Conservation (phyloP, 2,113 vertebrate genomes). For the Fulica atra region DNA sequence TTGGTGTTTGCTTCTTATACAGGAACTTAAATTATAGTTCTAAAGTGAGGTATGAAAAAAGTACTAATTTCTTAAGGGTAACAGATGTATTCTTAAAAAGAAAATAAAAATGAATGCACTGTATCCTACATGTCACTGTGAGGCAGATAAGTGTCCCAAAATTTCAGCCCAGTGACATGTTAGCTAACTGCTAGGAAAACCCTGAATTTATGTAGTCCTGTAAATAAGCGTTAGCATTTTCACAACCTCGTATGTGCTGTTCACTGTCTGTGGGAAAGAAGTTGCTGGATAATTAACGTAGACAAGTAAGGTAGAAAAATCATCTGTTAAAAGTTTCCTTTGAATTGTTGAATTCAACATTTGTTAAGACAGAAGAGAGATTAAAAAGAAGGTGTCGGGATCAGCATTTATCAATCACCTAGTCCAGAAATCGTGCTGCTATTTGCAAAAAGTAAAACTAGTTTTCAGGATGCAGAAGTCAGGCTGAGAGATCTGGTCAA, state of each 20-base stretch:
- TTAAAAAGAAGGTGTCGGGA: neutral
- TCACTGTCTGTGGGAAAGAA: neutral
- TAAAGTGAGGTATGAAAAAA: neutral
- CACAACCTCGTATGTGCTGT: neutral
- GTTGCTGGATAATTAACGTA: neutral
- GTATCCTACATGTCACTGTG: neutral
- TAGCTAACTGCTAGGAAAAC: neutral
- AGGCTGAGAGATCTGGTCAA: neutral
- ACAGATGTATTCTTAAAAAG: neutral
- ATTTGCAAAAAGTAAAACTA: conserved; percentile 11
- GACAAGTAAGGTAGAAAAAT: neutral
- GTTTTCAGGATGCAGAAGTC: neutral
- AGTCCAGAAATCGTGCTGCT: neutral
- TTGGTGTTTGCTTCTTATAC: neutral
- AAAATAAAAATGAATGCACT: neutral
- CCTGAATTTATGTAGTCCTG: neutral
- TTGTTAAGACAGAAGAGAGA: neutral
- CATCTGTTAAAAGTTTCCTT: neutral
- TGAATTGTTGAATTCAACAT: neutral
- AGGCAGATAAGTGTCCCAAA: neutral
- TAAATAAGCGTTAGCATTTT: neutral
- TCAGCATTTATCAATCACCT: neutral
- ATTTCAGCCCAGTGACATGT: neutral
- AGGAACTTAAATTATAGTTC: neutral
- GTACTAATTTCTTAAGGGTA: neutral